Evolutionary conservation across 2,797 vertebrate species (phyloP), one percentile per base, ranked within the genome.

Genomic region (Pteronotus mesoamericanus): DNA sequence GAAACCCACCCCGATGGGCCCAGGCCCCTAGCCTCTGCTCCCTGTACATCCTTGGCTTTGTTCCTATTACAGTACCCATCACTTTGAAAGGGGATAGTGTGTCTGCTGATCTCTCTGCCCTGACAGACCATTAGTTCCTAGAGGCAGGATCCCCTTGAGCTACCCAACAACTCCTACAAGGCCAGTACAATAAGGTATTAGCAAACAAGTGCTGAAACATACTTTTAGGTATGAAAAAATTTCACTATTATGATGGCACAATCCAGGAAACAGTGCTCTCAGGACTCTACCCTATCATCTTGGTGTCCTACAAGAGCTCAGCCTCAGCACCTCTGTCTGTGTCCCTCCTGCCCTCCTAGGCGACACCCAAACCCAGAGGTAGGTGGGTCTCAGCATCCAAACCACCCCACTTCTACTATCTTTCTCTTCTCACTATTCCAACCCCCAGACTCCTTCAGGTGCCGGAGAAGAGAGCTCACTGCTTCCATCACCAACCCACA

Each of bases 351-450:
- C 66, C 22, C 44, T 79, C 44, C 11, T 22, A 10, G 46, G 32
- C 66, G 75, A 84, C 21, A 66, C 26, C n/a, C 21, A 80, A 94
- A 55, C 12, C 34, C 64, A 66, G 26, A 48, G 46, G 21, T 68
- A n/a, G 2, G 9, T 44, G 61, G 5, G 9, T 75, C 44, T 57
- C 44, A 71, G 72, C 34, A 46, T 32, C 44, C 2, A 16, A 22
- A 12, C n/a, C 34, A 3, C 7, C 9, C 2, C 3, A 18, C 24
- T 59, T 51, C 53, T 6, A 15, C 29, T 3, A 0, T 48, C 42
- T 83, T 57, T 53, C 64, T 71, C 66, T 75, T 51, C 80, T 80
- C 9, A 18, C n/a, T 64, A 7, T 46, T 19, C 34, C 10, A 53
- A 0, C 10, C 16, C 32, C 51, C 5, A 3, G 85, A 1, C n/a